Evolutionary conservation across 2,797 vertebrate species (phyloP).

Genomic region (Hybognathus amarus): DNA sequence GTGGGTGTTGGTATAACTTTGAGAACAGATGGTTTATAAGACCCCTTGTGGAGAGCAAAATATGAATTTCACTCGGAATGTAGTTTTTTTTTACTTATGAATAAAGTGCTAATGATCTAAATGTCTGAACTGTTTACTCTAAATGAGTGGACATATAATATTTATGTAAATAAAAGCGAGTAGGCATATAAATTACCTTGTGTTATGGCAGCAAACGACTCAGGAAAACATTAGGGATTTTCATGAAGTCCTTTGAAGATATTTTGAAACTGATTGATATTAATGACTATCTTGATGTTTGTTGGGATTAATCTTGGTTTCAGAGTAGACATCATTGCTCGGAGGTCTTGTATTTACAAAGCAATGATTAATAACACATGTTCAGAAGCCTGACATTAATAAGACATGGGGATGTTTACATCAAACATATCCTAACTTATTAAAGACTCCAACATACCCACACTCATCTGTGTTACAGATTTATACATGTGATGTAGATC

Average conservation of each 20-base stretch:
- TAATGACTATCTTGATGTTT: constrained; percentile 30
- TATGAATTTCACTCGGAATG: constrained; percentile 23
- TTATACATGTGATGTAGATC: background rate
- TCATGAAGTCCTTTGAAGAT: constrained; percentile 30
- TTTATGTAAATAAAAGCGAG: constrained; percentile 48
- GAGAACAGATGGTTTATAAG: constrained; percentile 52
- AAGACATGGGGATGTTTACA: constrained; percentile 15
- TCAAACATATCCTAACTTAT: constrained; percentile 12
- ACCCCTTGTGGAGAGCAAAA: constrained; percentile 40
- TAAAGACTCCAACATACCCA: background rate
- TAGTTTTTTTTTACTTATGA: constrained; percentile 37
- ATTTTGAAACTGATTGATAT: constrained; percentile 32
- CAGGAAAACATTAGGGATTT: constrained; percentile 12
- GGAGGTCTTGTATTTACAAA: constrained; percentile 11
- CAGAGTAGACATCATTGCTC: background rate
- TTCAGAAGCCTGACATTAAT: constrained; percentile 12
- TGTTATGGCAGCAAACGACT: constrained; percentile 24
- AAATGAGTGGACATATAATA: constrained; percentile 47
- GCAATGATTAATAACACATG: constrained; percentile 17
- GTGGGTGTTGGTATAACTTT: constrained; percentile 54
- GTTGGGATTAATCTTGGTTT: constrained; percentile 1
- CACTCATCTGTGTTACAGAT: background rate
- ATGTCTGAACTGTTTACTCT: constrained; percentile 45
- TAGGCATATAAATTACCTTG: constrained; percentile 31
- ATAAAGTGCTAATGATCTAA: constrained; percentile 47